Evolutionary conservation across 2,113 vertebrate genomes (phyloP).

Genomic region (Rhizomys pruinosus): DNA sequence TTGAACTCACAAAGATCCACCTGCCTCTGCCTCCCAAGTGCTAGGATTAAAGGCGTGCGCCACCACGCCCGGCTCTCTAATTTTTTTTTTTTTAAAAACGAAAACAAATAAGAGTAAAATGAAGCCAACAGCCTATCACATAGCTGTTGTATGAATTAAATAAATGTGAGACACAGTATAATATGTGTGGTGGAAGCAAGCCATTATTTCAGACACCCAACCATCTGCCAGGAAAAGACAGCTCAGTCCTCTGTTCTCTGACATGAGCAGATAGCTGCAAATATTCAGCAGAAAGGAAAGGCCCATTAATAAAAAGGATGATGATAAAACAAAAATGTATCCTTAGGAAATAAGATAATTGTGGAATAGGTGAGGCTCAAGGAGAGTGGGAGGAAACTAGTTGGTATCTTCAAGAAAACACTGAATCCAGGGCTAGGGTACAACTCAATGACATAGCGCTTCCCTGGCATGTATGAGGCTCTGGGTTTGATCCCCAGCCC

Average conservation of each 20-base stretch:
- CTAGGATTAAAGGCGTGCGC: too few species aligned
- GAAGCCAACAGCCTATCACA: neutral
- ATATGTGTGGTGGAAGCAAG: neutral
- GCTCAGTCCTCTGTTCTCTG: fast-evolving
- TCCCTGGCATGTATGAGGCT: too few species aligned
- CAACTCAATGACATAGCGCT: too few species aligned
- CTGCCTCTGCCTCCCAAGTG: too few species aligned
- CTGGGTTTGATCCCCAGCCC: too few species aligned
- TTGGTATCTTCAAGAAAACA: neutral
- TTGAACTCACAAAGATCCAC: too few species aligned
- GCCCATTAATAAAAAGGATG: neutral
- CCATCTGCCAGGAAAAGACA: neutral
- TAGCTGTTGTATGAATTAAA: too few species aligned
- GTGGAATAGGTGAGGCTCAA: neutral
- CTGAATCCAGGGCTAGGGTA: too few species aligned
- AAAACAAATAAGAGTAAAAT: neutral
- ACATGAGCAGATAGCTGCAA: neutral
- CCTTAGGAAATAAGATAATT: neutral
- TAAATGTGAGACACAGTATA: too few species aligned
- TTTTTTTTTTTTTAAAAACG: too few species aligned
- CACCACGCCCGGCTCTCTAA: too few species aligned
- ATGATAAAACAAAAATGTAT: fast-evolving
- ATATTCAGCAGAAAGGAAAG: neutral
- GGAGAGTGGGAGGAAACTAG: neutral
- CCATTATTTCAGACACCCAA: neutral